These are phyloP conservation scores for Decapterus maruadsi DNA, from an alignment of 2,797 vertebrate species.

Conservation along the genomic window DNA sequence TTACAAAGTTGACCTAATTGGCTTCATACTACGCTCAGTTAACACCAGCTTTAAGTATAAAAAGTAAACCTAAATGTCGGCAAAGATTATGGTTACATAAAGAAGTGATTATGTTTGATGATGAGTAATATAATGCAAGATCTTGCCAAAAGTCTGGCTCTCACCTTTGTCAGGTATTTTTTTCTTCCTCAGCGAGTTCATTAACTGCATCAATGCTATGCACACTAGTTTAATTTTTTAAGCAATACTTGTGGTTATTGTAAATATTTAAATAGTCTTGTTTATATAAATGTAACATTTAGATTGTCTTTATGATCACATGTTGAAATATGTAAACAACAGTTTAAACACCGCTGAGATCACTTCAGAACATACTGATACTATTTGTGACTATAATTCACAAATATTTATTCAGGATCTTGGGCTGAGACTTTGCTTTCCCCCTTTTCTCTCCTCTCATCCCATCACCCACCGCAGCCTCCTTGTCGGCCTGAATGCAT, in stretches of 20 bases:
- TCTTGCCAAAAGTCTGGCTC: slow-evolving; percentile 22
- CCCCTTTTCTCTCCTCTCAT: slow-evolving; percentile 11
- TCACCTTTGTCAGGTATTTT: slow-evolving; percentile 16
- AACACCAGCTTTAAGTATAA: neutral
- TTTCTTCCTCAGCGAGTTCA: neutral
- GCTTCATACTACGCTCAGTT: neutral
- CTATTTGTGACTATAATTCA: too few species aligned
- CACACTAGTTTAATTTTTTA: neutral
- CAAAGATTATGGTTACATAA: neutral
- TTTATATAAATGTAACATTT: neutral
- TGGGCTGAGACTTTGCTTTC: slow-evolving; percentile 8
- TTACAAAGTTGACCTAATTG: neutral
- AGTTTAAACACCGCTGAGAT: slow-evolving; percentile 14
- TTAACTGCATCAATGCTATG: neutral
- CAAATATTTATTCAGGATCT: slow-evolving; percentile 45
- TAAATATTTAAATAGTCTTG: neutral
- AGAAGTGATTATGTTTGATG: neutral
- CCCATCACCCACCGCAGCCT: slow-evolving; percentile 3
- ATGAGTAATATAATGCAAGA: slow-evolving; percentile 13
- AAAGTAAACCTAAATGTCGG: neutral
- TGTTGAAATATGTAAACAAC: slow-evolving; percentile 15
- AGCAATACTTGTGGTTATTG: neutral
- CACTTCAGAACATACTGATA: slow-evolving; percentile 8
- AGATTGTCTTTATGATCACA: neutral
- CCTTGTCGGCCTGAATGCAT: neutral